A percentile compares a stretch with the other conserved stretches of the same genome.
Conservation (phyloP, 2,797 vertebrate genomes). For the Leuciscus waleckii region DNA sequence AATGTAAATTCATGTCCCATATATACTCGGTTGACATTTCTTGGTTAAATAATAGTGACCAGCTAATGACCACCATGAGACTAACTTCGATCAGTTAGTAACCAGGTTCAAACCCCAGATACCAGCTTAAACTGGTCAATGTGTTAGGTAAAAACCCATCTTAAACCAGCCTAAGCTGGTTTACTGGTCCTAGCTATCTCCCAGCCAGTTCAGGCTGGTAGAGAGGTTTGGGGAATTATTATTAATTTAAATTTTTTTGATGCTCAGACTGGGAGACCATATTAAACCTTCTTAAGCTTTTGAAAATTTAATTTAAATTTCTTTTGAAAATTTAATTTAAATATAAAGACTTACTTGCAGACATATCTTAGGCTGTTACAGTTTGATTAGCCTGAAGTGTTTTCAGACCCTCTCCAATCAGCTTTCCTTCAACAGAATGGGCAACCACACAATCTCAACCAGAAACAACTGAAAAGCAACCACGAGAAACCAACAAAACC, state of each 20-base stretch:
- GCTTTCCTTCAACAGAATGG: not conserved
- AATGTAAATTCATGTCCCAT: too few species aligned
- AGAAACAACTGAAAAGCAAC: not conserved
- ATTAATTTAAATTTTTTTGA: not conserved
- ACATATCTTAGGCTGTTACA: not conserved
- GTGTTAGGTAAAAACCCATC: not conserved
- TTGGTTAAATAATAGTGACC: not conserved
- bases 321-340: too few species aligned
- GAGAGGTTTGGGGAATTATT: not conserved
- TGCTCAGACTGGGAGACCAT: not conserved
- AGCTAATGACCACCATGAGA: not conserved
- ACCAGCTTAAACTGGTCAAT: not conserved
- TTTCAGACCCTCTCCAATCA: not conserved
- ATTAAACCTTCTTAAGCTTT: not conserved
- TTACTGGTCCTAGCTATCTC: not conserved
- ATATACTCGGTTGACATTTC: too few species aligned
- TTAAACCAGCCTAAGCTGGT: not conserved
- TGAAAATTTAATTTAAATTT: too few species aligned
- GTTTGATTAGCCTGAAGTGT: not conserved
- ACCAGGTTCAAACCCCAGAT: too few species aligned
- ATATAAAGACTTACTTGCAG: not conserved
- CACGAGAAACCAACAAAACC: not conserved
- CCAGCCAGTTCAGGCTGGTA: not conserved
- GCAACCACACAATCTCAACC: not conserved
- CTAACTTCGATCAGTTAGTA: not conserved